phyloP scores from a whole-genome alignment of 2,888 invertebrate genomes.

The Trichopoda pennipes region DNA sequence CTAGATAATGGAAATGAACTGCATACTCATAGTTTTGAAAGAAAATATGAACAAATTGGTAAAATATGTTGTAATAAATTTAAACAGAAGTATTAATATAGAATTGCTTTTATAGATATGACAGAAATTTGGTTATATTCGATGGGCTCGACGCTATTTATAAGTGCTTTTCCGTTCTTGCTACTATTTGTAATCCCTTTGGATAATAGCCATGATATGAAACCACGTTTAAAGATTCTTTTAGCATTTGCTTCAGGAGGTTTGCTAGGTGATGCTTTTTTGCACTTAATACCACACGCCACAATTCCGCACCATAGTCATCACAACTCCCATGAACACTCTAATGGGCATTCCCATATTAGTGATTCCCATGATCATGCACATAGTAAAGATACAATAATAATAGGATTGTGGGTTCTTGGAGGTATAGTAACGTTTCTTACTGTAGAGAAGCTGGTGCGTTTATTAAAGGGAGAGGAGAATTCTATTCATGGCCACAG shows the following conservation, averaged over 20 bases:
- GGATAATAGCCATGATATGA: slow-evolving; percentile 91
- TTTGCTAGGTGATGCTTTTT: slow-evolving; percentile 97
- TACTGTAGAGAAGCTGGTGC: slow-evolving; percentile 94
- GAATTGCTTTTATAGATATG: slow-evolving; percentile 73
- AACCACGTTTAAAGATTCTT: slow-evolving; percentile 93
- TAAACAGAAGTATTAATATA: not conserved
- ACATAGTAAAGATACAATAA: slow-evolving; percentile 88
- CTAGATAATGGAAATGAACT: slow-evolving; percentile 65
- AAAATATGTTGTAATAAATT: slow-evolving; percentile 1
- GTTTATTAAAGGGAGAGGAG: slow-evolving; percentile 91
- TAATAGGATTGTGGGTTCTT: slow-evolving; percentile 96
- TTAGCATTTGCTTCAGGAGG: slow-evolving; percentile 97
- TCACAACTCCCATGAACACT: slow-evolving; percentile 78
- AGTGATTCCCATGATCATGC: slow-evolving; percentile 82
- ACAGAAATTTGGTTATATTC: slow-evolving; percentile 87
- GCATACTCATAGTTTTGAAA: slow-evolving; percentile 53
- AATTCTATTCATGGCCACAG: slow-evolving; percentile 77
- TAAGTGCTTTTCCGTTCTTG: slow-evolving; percentile 96
- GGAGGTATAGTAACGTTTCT: slow-evolving; percentile 96
- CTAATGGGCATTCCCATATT: slow-evolving; percentile 81
- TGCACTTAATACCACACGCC: slow-evolving; percentile 99
- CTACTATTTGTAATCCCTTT: slow-evolving; percentile 96
- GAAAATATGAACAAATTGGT: slow-evolving; percentile 29
- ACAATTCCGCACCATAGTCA: slow-evolving; percentile 83
- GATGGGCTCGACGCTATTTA: slow-evolving; percentile 93